Evolutionary conservation across 2,888 invertebrate genomes (phyloP).

Genomic region (Electrophaes corylata): DNA sequence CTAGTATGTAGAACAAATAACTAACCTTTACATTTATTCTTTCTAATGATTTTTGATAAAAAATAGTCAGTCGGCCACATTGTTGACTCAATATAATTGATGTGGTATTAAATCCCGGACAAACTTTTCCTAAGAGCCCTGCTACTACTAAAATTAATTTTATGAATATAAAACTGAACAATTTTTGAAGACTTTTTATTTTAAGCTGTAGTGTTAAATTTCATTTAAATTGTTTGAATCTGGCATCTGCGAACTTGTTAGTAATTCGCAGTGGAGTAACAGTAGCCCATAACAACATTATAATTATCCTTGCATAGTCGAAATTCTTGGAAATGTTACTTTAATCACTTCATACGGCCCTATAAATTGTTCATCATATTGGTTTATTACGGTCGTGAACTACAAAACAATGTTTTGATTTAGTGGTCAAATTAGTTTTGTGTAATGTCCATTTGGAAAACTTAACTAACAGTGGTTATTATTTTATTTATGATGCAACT

Average conservation of each 20-base stretch:
- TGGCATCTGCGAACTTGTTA: constrained; percentile 15
- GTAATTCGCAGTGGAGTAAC: constrained; percentile 39
- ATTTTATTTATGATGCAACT: not conserved
- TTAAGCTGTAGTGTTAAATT: not conserved
- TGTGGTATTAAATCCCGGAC: too few relatives aligned
- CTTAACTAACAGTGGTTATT: constrained; percentile 7
- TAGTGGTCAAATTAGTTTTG: constrained; percentile 57
- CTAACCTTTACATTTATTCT: too few relatives aligned
- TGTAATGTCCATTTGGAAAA: constrained; percentile 36
- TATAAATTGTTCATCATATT: constrained; percentile 68
- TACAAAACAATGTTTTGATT: constrained; percentile 65
- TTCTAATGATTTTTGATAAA: too few relatives aligned
- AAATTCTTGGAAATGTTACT: constrained; percentile 75
- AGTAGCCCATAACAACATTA: constrained; percentile 72
- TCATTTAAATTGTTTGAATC: constrained; percentile 14
- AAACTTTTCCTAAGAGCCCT: too few relatives aligned
- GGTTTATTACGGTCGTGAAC: constrained; percentile 64
- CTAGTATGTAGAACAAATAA: too few relatives aligned
- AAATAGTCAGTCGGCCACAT: too few relatives aligned
- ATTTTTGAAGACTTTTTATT: not conserved
- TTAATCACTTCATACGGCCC: constrained; percentile 78
- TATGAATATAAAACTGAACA: not conserved
- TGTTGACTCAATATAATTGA: too few relatives aligned
- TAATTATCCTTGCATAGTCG: constrained; percentile 67
- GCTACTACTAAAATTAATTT: too few relatives aligned